phyloP scores from a whole-genome alignment of 2,113 vertebrate species.

The Antechinus flavipes region DNA sequence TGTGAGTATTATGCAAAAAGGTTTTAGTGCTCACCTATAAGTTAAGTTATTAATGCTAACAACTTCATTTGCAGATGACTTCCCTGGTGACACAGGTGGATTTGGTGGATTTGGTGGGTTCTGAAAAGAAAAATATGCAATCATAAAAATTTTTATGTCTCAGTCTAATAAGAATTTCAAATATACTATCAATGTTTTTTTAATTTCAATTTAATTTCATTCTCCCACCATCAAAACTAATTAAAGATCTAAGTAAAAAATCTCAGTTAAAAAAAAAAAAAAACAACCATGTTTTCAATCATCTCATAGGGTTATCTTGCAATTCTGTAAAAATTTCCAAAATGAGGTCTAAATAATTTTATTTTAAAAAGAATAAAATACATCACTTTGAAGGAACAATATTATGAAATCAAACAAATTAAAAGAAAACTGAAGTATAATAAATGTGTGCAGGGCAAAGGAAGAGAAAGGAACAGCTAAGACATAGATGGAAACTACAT shows the following conservation, averaged over 20 bases:
- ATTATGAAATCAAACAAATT: neutral
- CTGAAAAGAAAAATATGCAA: slow-evolving; percentile 44
- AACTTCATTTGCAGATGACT: slow-evolving; percentile 76
- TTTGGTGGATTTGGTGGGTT: slow-evolving; percentile 66
- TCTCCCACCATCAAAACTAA: neutral
- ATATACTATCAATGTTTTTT: neutral
- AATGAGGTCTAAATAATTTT: neutral
- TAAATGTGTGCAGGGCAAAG: neutral
- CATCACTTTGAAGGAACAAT: neutral
- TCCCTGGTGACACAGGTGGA: slow-evolving; percentile 82
- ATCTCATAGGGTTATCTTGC: neutral
- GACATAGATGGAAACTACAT: no score
- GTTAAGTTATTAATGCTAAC: slow-evolving; percentile 67
- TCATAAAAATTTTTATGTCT: neutral
- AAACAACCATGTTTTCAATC: neutral
- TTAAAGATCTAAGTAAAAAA: neutral
- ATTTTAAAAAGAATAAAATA: neutral
- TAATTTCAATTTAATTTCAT: neutral
- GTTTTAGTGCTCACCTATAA: slow-evolving; percentile 80
- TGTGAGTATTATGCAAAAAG: neutral
- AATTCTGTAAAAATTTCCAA: neutral
- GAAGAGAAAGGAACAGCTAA: neutral
- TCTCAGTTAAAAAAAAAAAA: no score
- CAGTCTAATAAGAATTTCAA: neutral
- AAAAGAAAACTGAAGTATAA: neutral